phyloP scores from a whole-genome alignment of 2,888 invertebrate genomes.

The Amphimallon solstitiale region DNA sequence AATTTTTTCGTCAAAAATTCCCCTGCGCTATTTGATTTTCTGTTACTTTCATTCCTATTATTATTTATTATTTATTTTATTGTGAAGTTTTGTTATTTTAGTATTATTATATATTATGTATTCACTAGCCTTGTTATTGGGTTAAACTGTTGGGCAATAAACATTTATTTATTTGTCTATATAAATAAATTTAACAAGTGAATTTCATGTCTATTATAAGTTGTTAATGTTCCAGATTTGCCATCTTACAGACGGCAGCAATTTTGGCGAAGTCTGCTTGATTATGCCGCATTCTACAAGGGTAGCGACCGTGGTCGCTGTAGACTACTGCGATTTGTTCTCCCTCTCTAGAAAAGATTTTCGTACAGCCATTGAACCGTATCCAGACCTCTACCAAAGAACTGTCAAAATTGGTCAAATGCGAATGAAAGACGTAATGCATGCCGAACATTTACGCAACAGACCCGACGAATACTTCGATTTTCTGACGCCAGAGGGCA shows the following conservation, averaged over 20 bases:
- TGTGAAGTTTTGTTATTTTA: no score
- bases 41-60: no score
- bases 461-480: slow-evolving; percentile 34
- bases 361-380: slow-evolving; percentile 55
- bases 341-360: slow-evolving; percentile 59
- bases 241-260: slow-evolving; percentile 63
- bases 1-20: no score
- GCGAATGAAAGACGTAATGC: slow-evolving; percentile 29
- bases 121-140: no score
- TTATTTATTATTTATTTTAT: no score
- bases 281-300: slow-evolving; percentile 60
- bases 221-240: slow-evolving; percentile 56
- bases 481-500: slow-evolving; percentile 28
- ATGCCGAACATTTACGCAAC: slow-evolving; percentile 20
- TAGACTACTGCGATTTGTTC: slow-evolving; percentile 63
- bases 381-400: slow-evolving; percentile 57
- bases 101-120: no score
- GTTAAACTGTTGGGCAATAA: no score
- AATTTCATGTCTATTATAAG: no score
- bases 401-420: slow-evolving; percentile 53
- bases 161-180: no score
- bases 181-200: no score
- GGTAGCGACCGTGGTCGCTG: slow-evolving; percentile 61
- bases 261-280: slow-evolving; percentile 64
- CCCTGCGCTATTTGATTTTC: no score